Percentiles rank a stretch among this genome's conserved stretches.
These are phyloP conservation scores for Misgurnus mizolepis DNA, from an alignment of 2,113 vertebrate species.

Conservation along the genomic window DNA sequence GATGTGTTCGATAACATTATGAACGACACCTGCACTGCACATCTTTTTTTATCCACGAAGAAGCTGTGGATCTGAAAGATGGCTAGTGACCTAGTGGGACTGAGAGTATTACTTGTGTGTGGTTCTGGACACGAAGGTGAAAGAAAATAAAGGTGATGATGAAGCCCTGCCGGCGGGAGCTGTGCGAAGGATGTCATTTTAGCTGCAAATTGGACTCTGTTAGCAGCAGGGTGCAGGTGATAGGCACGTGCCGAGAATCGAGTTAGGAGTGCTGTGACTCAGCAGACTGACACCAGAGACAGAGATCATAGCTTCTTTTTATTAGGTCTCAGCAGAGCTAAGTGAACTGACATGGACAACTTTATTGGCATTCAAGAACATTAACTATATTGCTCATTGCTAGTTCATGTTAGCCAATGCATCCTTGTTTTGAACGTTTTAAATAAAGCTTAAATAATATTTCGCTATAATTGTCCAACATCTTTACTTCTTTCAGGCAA, in stretches of 20 bases:
- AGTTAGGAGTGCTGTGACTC: slow-evolving; percentile 45
- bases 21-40: not conserved
- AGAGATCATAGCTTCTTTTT: slow-evolving; percentile 5
- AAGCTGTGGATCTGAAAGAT: not conserved
- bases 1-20: not conserved
- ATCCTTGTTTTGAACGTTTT: no score
- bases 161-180: slow-evolving; percentile 18
- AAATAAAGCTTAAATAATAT: no score
- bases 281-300: slow-evolving; percentile 38
- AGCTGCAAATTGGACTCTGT: slow-evolving; percentile 49
- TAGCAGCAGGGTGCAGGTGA: slow-evolving; percentile 21
- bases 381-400: no score
- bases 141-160: slow-evolving; percentile 14
- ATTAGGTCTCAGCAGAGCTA: not conserved
- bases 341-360: not conserved
- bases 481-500: slow-evolving; percentile 79
- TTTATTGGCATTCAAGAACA: no score
- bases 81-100: slow-evolving; percentile 4
- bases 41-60: not conserved
- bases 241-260: slow-evolving; percentile 17
- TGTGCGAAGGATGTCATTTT: slow-evolving; percentile 46
- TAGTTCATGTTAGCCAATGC: no score
- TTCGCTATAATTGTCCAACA: not conserved
- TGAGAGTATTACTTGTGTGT: slow-evolving; percentile 26
- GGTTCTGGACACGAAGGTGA: slow-evolving; percentile 4